Evolutionary conservation across 2,888 invertebrate species (phyloP), one percentile per base, ranked within the genome.

Genomic region (Cosmopolites sordidus): DNA sequence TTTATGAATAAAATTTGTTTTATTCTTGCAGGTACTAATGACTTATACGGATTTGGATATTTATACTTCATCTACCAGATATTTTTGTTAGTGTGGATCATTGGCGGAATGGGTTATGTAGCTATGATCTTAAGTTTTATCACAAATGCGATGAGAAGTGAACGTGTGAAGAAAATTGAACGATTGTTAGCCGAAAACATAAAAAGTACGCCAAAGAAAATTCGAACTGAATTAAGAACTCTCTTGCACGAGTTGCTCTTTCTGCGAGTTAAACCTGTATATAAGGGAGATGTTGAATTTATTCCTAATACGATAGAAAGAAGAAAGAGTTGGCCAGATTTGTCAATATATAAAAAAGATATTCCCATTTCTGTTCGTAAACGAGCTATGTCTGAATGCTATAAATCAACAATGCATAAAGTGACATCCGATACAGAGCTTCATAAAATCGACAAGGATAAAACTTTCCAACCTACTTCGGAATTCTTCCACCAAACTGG

Each of bases 111-210:
- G 58, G 93, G 93, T 0, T 94, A 94, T 72, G 81, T 92, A 40
- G 84, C 92, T 16, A 94, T 94, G 93, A 83, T 92, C 41, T 82
- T 92, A 62, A 88, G 89, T 1, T 92, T 91, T 67, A 89, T 92
- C 60, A 86, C 89, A 0, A 81, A 83, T 53, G 88, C 85, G 2
- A 80, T 89, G 81, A 77, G 81, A 47, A 89, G 89, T 61, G 89
- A 91, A 69, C 79, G 83, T 62, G 79, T 92, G 48, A 81, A 82
- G 30, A 78, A 79, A 63, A 74, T 91, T 58, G 91, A 92, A 69
- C 87, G 87, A 64, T 86, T 87, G 69, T 76, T 92, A 48, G 85
- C 88, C 0, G 75, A 79, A 57, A 89, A 89, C 68, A 78, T 91
- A 53, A 89, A 87, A 68, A 81, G 82, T 27, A 91, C 91, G 0